phyloP scores from a whole-genome alignment of 2,888 invertebrate genomes.

The Chelonus formosanus region DNA sequence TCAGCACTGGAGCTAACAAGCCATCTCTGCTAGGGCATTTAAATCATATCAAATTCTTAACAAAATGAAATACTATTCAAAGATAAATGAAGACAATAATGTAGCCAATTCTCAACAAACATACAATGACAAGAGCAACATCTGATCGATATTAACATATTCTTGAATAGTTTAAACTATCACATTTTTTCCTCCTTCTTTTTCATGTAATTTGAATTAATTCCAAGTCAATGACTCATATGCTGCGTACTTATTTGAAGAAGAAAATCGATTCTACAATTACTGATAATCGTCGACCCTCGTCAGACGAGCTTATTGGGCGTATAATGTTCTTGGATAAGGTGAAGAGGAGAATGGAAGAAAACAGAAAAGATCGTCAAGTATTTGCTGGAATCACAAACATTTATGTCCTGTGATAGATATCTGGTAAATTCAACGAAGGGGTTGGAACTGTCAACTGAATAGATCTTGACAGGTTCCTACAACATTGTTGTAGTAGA shows the following conservation, averaged over 20 bases:
- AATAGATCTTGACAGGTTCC: constrained; percentile 28
- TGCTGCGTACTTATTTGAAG: constrained; percentile 2
- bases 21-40: not conserved
- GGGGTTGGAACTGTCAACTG: constrained; percentile 28
- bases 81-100: not conserved
- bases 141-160: no score
- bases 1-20: constrained; percentile 8
- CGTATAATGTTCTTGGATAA: constrained; percentile 19
- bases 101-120: no score
- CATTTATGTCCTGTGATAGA: constrained; percentile 18
- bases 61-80: not conserved
- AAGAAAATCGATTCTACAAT: constrained; percentile 29
- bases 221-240: not conserved
- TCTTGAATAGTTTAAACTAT: no score
- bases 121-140: no score
- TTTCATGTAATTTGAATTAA: not conserved
- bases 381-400: constrained; percentile 7
- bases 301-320: constrained; percentile 23
- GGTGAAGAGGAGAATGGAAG: not conserved
- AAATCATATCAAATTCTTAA: not conserved
- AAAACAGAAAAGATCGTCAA: not conserved
- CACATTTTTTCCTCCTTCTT: not conserved
- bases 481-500: constrained; percentile 19
- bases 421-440: constrained; percentile 26
- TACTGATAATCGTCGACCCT: constrained; percentile 30